phyloP scores from a whole-genome alignment of 1,140 invertebrate genomes.

The Ctenoplectra terminalis region DNA sequence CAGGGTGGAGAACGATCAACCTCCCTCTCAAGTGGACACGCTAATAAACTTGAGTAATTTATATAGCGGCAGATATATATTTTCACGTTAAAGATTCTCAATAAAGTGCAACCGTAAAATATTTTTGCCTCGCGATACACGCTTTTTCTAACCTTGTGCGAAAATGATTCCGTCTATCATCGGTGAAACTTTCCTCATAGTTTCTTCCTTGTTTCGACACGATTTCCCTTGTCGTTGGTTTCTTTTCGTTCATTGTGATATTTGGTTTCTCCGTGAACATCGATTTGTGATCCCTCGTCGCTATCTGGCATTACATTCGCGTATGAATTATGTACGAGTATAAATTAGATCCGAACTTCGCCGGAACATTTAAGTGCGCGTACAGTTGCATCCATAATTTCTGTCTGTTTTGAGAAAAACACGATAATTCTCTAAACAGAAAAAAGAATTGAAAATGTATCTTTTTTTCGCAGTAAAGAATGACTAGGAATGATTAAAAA shows the following conservation, averaged over 20 bases:
- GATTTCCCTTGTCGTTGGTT: background rate
- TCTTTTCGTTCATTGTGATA: background rate
- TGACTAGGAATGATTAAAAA: background rate
- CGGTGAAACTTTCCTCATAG: too few relatives aligned
- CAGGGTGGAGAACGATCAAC: conserved; percentile 22
- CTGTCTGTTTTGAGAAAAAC: background rate
- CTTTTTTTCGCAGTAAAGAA: background rate
- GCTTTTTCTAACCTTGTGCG: background rate
- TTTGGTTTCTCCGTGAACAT: background rate
- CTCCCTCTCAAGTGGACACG: conserved; percentile 10
- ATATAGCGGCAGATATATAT: conserved; percentile 27
- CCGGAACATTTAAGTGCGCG: background rate
- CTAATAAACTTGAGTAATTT: conserved; percentile 34
- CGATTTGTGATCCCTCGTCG: background rate
- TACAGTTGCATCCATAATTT: background rate
- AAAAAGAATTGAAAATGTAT: background rate
- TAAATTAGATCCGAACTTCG: background rate
- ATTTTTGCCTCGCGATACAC: background rate
- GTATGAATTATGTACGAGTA: background rate
- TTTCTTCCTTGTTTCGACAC: background rate
- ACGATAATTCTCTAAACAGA: background rate
- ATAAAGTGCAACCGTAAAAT: background rate
- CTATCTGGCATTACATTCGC: background rate
- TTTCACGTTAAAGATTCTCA: conserved; percentile 22
- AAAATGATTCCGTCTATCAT: too few relatives aligned